Base-by-base conservation (phyloP, 64 coral and sea anemone genomes). In the Porites lutea region DNA sequence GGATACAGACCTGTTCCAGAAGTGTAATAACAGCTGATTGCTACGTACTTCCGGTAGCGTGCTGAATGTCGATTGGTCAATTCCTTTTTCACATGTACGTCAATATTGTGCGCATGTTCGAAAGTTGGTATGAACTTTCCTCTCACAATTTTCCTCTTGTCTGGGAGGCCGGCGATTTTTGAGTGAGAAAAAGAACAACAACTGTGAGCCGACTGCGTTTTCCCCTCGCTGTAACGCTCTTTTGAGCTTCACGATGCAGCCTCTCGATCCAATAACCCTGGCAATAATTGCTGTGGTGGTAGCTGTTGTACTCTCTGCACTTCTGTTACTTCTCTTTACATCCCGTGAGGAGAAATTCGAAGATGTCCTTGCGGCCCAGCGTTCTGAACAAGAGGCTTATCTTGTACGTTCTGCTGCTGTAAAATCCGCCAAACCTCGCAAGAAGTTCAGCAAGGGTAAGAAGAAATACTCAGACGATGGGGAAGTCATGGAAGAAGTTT, bases 391-490 rank as follows among this genome's bases (percentile, higher is more conserved):
- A 52, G 91, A 79, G 60, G 82, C 91, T 48, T 52, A 78, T 37
- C 62, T 87, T 4, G 13, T 74, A 15, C 81, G 91, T n/a, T 37
- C 72, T n/a, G 51, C 91, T 48, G 65, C 91, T 46, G 37, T 57
- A 27, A 92, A 92, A 53, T 52, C 82, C 45, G 65, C 48, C 6
- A 92, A 92, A 48, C 27, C 27, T 2, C 83, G 84, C 27, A 87
- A 86, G 72, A 92, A 87, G 37, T 19, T 62, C 18, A n/a, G 45
- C 15, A 67, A 52, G 49, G 63, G 60, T 0, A 92, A 92, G 59
- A 92, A 92, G 61, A 92, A 87, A 82, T 65, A 92, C 59, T 92
- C 83, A n/a, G 91, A 87, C 11, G 91, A 92, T 60, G 72, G 82
- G 77, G 71, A 92, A n/a, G 82, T 52, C 13, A 4, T 27, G 59